Evolutionary conservation across 2,113 vertebrate genomes (phyloP).

Genomic region (Oenanthe oenanthe): DNA sequence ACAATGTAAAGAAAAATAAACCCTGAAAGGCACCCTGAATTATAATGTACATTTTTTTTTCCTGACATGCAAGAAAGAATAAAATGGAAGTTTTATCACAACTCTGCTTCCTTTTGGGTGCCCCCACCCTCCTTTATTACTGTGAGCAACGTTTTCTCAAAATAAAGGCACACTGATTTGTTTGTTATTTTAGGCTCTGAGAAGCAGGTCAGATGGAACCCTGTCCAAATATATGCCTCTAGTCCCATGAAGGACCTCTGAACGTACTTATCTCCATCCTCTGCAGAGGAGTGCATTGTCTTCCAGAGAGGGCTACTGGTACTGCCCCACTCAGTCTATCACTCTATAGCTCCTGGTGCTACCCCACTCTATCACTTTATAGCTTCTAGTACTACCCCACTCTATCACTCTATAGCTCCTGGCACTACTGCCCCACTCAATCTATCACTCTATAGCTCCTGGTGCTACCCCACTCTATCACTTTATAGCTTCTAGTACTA

Average conservation of each 20-base stretch:
- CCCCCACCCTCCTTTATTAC: constrained; percentile 44
- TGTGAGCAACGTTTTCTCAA: constrained; percentile 49
- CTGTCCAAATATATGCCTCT: background rate
- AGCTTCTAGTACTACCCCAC: no score
- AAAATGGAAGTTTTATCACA: constrained; percentile 65
- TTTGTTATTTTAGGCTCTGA: constrained; percentile 64
- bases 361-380: no score
- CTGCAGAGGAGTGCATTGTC: background rate
- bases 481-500: no score
- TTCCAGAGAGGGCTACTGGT: background rate
- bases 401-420: no score
- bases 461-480: no score
- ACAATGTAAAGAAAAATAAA: constrained; percentile 66
- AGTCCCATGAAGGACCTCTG: background rate
- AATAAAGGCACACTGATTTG: constrained; percentile 60
- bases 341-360: no score
- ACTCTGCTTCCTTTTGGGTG: constrained; percentile 43
- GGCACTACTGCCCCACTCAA: no score
- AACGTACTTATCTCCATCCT: background rate
- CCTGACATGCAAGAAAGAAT: constrained; percentile 38
- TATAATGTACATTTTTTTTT: background rate
- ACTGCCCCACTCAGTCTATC: no score
- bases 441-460: background rate
- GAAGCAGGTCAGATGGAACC: constrained; percentile 22
- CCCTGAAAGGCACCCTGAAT: constrained; percentile 11